Conservation (phyloP, 2,888 invertebrate species). For the Latrodectus hesperus region DNA sequence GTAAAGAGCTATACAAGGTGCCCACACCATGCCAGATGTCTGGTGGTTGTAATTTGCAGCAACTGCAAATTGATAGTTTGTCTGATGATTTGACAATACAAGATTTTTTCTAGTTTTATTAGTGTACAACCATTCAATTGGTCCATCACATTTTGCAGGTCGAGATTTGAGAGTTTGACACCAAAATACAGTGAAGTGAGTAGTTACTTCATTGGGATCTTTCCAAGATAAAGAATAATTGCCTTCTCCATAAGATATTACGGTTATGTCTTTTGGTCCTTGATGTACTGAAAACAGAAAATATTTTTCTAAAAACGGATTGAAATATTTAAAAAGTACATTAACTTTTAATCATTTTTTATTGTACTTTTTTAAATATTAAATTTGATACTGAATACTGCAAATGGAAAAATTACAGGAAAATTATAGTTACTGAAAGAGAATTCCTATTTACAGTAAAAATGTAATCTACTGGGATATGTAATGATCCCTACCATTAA, state of each 20-base stretch:
- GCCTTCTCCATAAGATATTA: slow-evolving; percentile 53
- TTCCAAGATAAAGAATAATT: slow-evolving; percentile 59
- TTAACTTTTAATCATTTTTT: too few relatives aligned
- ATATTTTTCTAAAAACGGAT: too few relatives aligned
- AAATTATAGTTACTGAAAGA: too few relatives aligned
- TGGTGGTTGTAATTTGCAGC: slow-evolving; percentile 25
- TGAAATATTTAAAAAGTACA: too few relatives aligned
- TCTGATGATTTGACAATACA: slow-evolving; percentile 13
- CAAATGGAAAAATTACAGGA: too few relatives aligned
- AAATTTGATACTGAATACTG: too few relatives aligned
- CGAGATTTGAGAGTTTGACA: slow-evolving; percentile 50
- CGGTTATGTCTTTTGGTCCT: slow-evolving; percentile 53
- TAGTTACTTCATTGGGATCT: slow-evolving; percentile 5
- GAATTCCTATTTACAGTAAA: too few relatives aligned
- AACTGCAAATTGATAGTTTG: slow-evolving; percentile 68
- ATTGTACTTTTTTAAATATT: too few relatives aligned
- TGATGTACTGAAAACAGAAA: slow-evolving; percentile 35
- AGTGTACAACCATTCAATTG: slow-evolving; percentile 33
- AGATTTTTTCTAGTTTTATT: slow-evolving; percentile 11
- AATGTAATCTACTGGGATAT: too few relatives aligned
- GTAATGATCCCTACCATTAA: too few relatives aligned
- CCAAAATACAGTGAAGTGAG: slow-evolving; percentile 56
- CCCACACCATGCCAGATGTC: slow-evolving; percentile 68
- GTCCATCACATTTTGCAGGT: slow-evolving; percentile 52
- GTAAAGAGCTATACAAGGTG: slow-evolving; percentile 60